Conservation (phyloP, 2,113 vertebrate species). For the Sinocyclocheilus rhinocerous region DNA sequence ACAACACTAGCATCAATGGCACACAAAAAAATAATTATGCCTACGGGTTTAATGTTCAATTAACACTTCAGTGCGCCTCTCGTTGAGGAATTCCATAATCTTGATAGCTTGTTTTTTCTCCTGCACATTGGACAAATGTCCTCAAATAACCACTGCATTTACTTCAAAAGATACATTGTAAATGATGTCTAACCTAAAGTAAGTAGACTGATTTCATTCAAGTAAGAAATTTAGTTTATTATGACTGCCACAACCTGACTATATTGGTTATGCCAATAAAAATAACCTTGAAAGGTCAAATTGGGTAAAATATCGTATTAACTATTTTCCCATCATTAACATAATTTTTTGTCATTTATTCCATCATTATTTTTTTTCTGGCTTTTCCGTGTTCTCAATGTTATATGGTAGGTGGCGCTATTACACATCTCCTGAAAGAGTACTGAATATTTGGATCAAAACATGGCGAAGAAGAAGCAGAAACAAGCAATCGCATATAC, state of each 20-base stretch:
- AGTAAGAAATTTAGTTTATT: too few species aligned
- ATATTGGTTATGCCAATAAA: too few species aligned
- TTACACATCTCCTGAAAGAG: background rate
- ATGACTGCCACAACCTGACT: too few species aligned
- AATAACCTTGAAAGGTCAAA: too few species aligned
- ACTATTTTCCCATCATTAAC: too few species aligned
- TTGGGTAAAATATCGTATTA: too few species aligned
- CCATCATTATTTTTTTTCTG: background rate
- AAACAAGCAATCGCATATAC: too few species aligned
- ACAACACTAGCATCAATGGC: background rate
- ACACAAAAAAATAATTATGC: background rate
- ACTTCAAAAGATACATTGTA: background rate
- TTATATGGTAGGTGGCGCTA: too few species aligned
- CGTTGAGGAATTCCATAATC: background rate
- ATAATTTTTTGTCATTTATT: too few species aligned
- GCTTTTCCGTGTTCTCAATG: background rate
- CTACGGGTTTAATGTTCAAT: conserved; percentile 2
- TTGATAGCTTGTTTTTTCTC: background rate
- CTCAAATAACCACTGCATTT: background rate
- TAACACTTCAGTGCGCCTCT: background rate
- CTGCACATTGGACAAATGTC: background rate
- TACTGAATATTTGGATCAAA: background rate
- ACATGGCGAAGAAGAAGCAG: background rate
- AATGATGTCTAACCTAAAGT: too few species aligned
- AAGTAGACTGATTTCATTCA: too few species aligned